phyloP scores from a whole-genome alignment of 1,140 invertebrate genomes.

The Macrosteles quadrilineatus region DNA sequence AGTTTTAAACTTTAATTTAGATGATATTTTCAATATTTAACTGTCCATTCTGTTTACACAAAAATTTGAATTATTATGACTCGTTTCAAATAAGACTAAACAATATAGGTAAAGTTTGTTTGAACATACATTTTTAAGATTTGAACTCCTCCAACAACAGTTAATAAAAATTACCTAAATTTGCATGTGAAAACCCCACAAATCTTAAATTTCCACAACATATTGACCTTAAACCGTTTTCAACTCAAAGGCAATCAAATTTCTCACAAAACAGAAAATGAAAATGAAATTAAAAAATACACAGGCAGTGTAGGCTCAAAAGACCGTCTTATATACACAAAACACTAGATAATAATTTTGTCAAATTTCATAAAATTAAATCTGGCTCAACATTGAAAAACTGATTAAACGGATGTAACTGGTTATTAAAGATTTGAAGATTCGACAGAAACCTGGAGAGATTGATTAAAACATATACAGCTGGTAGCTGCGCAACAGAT shows the following conservation, averaged over 20 bases:
- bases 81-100: not conserved
- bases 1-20: too few species aligned
- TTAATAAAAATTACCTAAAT: constrained; percentile 10
- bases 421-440: too few species aligned
- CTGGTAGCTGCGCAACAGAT: not conserved
- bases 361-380: not conserved
- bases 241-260: too few species aligned
- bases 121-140: not conserved
- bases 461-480: constrained; percentile 8
- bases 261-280: not conserved
- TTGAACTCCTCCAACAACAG: constrained; percentile 15
- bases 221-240: not conserved
- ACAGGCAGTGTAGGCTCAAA: not conserved
- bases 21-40: too few species aligned
- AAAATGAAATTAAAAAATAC: not conserved
- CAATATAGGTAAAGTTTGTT: too few species aligned
- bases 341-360: not conserved
- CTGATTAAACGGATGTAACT: too few species aligned
- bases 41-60: too few species aligned
- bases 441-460: too few species aligned
- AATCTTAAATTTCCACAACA: not conserved
- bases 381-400: too few species aligned
- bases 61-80: not conserved
- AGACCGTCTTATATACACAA: not conserved
- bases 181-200: constrained; percentile 1